These are phyloP conservation scores for Zaprionus obscuricornis DNA, from an alignment of 2,888 invertebrate genomes.

Conservation along the genomic window DNA sequence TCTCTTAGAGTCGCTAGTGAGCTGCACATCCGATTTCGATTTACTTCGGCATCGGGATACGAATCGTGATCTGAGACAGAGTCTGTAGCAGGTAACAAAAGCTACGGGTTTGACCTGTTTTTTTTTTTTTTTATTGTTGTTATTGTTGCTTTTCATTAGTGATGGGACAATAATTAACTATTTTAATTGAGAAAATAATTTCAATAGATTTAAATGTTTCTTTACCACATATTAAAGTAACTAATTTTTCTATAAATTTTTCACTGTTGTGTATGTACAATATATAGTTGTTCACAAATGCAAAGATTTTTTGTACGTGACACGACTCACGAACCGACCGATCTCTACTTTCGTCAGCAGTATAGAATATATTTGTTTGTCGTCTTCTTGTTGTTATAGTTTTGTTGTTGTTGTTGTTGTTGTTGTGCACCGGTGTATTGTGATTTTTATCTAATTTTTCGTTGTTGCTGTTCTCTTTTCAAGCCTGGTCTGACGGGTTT, in stretches of 20 bases:
- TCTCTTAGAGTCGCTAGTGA: constrained; percentile 42
- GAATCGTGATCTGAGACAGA: neutral
- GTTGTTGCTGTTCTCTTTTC: constrained; percentile 39
- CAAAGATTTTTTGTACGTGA: no score
- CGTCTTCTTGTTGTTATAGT: no score
- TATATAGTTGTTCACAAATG: no score
- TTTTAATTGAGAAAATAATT: no score
- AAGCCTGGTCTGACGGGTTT: constrained; percentile 57
- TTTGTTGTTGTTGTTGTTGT: neutral
- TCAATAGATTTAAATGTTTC: no score
- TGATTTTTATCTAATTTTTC: constrained; percentile 72
- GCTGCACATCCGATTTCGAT: constrained; percentile 60
- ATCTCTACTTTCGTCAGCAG: constrained; percentile 21
- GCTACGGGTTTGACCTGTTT: constrained; percentile 44
- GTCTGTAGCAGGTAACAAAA: constrained; percentile 35
- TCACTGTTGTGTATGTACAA: no score
- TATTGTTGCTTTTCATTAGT: no score
- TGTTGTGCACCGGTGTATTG: constrained; percentile 47
- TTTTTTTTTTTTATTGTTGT: constrained; percentile 13
- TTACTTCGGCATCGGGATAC: constrained; percentile 6
- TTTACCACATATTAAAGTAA: no score
- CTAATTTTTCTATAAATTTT: no score
- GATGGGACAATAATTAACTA: no score
- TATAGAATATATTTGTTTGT: constrained; percentile 22
- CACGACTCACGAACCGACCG: no score